Evolutionary conservation across 2,113 vertebrate genomes (phyloP).

Genomic region (Anoplopoma fimbria): DNA sequence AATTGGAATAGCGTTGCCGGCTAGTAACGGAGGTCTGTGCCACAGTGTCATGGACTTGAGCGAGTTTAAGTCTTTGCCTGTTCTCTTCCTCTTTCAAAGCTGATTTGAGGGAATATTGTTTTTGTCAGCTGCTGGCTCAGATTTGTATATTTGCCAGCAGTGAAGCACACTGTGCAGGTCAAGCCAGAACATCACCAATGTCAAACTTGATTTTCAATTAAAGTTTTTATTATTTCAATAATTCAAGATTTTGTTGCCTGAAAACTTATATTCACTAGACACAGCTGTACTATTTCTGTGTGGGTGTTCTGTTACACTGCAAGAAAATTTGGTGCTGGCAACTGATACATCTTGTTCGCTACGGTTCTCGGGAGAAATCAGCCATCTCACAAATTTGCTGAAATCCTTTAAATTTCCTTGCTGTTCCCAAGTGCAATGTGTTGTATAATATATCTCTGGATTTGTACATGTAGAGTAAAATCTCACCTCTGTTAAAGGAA

Average conservation of each 20-base stretch:
- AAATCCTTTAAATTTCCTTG: slow-evolving; percentile 4
- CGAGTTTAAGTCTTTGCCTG: slow-evolving; percentile 15
- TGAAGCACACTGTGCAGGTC: not conserved
- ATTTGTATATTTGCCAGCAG: slow-evolving; percentile 39
- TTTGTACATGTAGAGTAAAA: not conserved
- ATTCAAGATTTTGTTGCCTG: not conserved
- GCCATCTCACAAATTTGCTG: not conserved
- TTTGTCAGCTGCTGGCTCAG: slow-evolving; percentile 15
- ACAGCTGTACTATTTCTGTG: not conserved
- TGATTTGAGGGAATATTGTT: slow-evolving; percentile 25
- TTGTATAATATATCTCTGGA: not conserved
- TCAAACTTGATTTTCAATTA: slow-evolving; percentile 25
- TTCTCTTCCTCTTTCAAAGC: slow-evolving; percentile 22
- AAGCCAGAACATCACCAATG: slow-evolving; percentile 16
- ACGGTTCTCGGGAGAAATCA: slow-evolving; percentile 1
- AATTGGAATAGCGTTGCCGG: slow-evolving; percentile 18
- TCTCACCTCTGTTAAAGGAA: not conserved
- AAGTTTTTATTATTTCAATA: no score
- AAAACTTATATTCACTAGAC: slow-evolving; percentile 1
- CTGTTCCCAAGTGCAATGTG: not conserved
- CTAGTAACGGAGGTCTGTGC: slow-evolving; percentile 3
- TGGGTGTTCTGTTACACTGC: not conserved
- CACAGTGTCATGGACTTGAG: slow-evolving; percentile 30
- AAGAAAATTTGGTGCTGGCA: not conserved
- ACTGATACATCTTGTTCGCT: not conserved